These are phyloP conservation scores for Heliconius sara DNA, from an alignment of 2,888 invertebrate species.

Conservation along the genomic window DNA sequence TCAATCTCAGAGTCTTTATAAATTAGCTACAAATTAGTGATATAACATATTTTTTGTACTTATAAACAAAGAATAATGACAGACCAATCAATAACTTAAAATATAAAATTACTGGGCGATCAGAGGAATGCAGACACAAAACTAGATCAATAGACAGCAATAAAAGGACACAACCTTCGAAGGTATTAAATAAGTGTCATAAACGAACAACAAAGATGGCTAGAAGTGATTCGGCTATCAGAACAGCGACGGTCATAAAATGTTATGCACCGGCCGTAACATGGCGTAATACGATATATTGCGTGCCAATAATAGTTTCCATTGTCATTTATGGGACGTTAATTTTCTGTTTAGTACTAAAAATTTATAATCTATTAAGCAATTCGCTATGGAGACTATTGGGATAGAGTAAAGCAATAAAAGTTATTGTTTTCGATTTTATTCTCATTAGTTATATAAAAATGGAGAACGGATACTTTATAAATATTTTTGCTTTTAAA, in stretches of 20 bases:
- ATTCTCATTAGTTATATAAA: neutral
- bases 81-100: neutral
- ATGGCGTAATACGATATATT: slow-evolving; percentile 67
- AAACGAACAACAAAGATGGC: slow-evolving; percentile 59
- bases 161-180: slow-evolving; percentile 47
- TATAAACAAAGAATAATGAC: neutral
- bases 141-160: slow-evolving; percentile 44
- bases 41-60: neutral
- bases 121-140: slow-evolving; percentile 15
- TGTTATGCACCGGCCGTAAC: slow-evolving; percentile 65
- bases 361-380: neutral
- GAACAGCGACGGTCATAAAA: slow-evolving; percentile 61
- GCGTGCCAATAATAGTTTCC: slow-evolving; percentile 55
- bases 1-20: too few species aligned
- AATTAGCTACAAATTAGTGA: too few species aligned
- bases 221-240: slow-evolving; percentile 64
- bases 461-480: neutral
- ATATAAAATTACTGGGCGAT: slow-evolving; percentile 13
- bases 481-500: neutral
- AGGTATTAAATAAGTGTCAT: slow-evolving; percentile 53
- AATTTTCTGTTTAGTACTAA: slow-evolving; percentile 7
- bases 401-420: neutral
- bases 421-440: neutral
- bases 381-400: neutral
- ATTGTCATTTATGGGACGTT: slow-evolving; percentile 42